phyloP scores from a whole-genome alignment of 53 echinoderm and acorn worm species.

The Pentamera pediparva region DNA sequence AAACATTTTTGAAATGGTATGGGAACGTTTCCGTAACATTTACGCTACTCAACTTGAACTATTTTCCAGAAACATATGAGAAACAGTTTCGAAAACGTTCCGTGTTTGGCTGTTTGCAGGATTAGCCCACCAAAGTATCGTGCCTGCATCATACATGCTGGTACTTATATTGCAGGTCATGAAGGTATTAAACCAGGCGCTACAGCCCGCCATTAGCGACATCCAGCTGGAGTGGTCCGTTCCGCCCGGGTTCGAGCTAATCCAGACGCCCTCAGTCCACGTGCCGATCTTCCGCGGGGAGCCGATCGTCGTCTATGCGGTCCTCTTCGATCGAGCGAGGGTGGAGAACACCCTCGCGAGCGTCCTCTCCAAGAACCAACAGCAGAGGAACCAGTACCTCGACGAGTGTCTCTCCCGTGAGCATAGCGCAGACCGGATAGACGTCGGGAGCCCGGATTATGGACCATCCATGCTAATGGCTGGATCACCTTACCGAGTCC shows the following conservation, averaged over 20 bases:
- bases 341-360: slow-evolving; percentile 83
- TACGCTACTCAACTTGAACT: no score
- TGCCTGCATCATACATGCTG: no score
- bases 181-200: slow-evolving; percentile 56
- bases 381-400: slow-evolving; percentile 57
- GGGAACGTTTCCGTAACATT: no score
- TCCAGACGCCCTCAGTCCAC: slow-evolving; percentile 70
- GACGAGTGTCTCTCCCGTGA: slow-evolving; percentile 58
- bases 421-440: slow-evolving; percentile 55
- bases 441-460: slow-evolving; percentile 44
- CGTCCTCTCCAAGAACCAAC: slow-evolving; percentile 47
- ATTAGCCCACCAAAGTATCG: no score
- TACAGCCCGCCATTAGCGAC: slow-evolving; percentile 94
- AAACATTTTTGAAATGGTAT: no score
- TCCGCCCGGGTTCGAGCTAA: slow-evolving; percentile 77
- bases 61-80: no score
- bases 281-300: slow-evolving; percentile 67
- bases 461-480: slow-evolving; percentile 38
- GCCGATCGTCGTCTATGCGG: slow-evolving; percentile 82
- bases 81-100: no score
- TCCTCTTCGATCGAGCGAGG: slow-evolving; percentile 73
- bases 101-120: no score
- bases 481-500: slow-evolving; percentile 53
- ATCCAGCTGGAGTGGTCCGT: slow-evolving; percentile 73
- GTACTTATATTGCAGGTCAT: slow-evolving; percentile 82